Base-by-base conservation (phyloP, 2,888 invertebrate species). In the Tipula unca region DNA sequence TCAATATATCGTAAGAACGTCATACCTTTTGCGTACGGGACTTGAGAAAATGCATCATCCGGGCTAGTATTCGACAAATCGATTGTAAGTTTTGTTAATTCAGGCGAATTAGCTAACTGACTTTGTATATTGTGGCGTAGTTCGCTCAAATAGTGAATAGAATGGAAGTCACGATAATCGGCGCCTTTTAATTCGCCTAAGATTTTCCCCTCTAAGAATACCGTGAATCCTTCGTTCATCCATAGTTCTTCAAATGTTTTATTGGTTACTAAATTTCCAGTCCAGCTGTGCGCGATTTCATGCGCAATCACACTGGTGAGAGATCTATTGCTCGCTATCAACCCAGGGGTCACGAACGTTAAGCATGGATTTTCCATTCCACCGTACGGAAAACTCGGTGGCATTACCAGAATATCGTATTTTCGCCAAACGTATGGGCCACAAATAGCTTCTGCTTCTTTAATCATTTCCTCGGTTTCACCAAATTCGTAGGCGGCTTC, bases 351-450 rank as follows among this genome's bases (percentile, higher is more conserved):
- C 1, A 98, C 95, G 91, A 99, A 99, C 0, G 98, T 98, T 85
- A 99, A 91, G 89, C 98, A 98, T 0, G 98, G 98, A 92, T 99
- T 98, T 91, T 99, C 98, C 98, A 99, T 99, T 20, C 98, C 98
- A 0, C 98, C 98, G 89, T 94, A 98, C 0, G 98, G 97, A 92
- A 98, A 99, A 1, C 90, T 90, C 0, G 98, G 97, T 0, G 98
- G 98, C 89, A 99, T 92, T 54, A 98, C 96, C 48, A 99, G 91
- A 86, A 96, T 89, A 90, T 98, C 98, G 90, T 98, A 99, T 87
- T 94, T 93, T 6, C 95, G 95, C 98, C 98, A 98, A 85, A 96
- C 95, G 90, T 98, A 98, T 0, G 95, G 95, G 0, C 98, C 98
- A 89, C 97, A 95, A 87, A 98, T 91, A 1, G 93, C 93, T 89